Evolutionary conservation across 2,113 vertebrate genomes (phyloP).

Genomic region (Cochlearius cochlearius): DNA sequence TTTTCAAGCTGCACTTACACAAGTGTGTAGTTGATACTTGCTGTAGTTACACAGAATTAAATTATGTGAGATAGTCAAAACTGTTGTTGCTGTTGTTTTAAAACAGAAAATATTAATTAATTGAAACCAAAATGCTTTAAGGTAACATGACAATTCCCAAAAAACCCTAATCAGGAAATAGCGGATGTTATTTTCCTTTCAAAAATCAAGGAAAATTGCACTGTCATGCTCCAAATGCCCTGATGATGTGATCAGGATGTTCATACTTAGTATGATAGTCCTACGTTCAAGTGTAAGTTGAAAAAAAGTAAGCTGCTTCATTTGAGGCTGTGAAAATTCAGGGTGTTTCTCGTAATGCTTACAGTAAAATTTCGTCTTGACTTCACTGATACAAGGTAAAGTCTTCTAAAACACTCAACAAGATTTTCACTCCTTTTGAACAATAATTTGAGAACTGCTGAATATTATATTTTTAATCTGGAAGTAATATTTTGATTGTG

Average conservation of each 20-base stretch:
- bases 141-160: background rate
- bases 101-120: background rate
- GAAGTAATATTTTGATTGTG: background rate
- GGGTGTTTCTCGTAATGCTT: background rate
- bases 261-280: background rate
- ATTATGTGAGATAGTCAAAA: background rate
- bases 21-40: background rate
- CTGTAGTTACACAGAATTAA: background rate
- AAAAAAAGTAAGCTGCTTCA: background rate
- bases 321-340: background rate
- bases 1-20: background rate
- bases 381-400: background rate
- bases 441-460: background rate
- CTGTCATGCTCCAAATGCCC: background rate
- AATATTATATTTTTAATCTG: background rate
- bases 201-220: background rate
- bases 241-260: background rate
- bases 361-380: background rate
- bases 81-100: background rate
- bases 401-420: background rate
- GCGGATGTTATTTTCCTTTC: background rate
- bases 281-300: background rate
- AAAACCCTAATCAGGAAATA: background rate
- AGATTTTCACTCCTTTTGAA: background rate
- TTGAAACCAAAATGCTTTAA: background rate